Evolutionary conservation across 2,797 vertebrate species (phyloP), one percentile per base, ranked within the genome.

Genomic region (Lepilemur ruficaudatus): DNA sequence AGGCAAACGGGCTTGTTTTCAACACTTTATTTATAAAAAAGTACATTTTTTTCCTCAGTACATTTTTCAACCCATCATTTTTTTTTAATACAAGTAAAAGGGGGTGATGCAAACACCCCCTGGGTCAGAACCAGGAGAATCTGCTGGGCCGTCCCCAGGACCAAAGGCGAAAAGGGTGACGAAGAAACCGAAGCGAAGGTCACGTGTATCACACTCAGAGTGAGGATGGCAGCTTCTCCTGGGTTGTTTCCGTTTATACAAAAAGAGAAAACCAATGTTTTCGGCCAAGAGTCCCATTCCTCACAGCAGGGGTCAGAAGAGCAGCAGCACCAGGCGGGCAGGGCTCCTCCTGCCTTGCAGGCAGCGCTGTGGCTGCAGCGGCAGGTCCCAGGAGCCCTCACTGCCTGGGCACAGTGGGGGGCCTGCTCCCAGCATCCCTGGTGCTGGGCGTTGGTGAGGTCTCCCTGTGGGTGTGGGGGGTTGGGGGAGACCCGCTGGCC

Each of bases 11-110:
- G 48, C 84, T 98, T 88, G 91, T 98, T 99, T 99, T 98, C 98
- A 98, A 98, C 94, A 98, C 98, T 99, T 99, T 99, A 99, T 99
- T 99, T 99, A 99, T 99, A 98, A 98, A 99, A 99, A 99, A 98
- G 98, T 99, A 98, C 98, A 98, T 98, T 98, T 98, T 98, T 97
- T 98, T 98, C 98, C 97, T 98, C 98, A 98, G 98, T 98, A 97
- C 94, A 96, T 95, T 97, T 96, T 97, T 97, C 98, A 98, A 98
- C 98, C 98, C 98, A 98, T 98, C 97, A 97, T 94, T 96, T 92
- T 96, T 97, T 97, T 98, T 98, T 98, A 98, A 98, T 98, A 99
- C 98, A 99, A 98, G 98, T 98, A 98, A 98, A 98, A 98, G 98
- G 97, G 97, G 98, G 98, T 89, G 97, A 98, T 88, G 96, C 97